These are phyloP conservation scores for Mandrillus leucophaeus DNA, from an alignment of 2,113 vertebrate genomes.

Conservation along the genomic window DNA sequence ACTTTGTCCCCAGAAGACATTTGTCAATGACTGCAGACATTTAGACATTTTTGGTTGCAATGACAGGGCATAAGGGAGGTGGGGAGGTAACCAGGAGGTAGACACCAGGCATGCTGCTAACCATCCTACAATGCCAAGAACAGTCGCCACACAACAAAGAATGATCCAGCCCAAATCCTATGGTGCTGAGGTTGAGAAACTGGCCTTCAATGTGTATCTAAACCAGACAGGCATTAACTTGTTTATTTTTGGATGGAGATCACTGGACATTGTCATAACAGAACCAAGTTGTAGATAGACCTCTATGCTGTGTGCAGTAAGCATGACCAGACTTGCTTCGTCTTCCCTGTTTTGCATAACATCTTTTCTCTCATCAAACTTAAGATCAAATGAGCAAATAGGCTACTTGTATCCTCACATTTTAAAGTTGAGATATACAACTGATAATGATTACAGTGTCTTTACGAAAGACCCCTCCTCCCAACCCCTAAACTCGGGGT, in stretches of 20 bases:
- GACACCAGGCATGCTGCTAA: no score
- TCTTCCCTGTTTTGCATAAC: neutral
- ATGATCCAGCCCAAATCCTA: accelerated
- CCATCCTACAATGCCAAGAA: accelerated
- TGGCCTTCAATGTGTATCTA: accelerated
- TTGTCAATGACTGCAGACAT: neutral
- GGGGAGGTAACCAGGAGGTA: accelerated
- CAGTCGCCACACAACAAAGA: neutral
- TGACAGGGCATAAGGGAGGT: neutral
- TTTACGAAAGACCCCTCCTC: neutral
- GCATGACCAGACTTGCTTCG: neutral
- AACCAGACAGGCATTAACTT: accelerated
- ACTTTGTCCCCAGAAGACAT: neutral
- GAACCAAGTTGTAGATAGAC: no score
- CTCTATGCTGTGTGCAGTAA: accelerated
- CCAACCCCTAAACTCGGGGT: neutral
- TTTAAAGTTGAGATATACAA: no score
- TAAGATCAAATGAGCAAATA: neutral
- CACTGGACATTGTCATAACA: accelerated
- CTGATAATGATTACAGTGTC: accelerated
- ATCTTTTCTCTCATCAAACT: neutral
- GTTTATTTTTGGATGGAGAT: neutral
- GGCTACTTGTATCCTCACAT: accelerated
- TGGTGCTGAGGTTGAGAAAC: neutral
- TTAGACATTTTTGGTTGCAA: neutral